These are phyloP conservation scores for Dryadula phaetusa DNA, from an alignment of 2,888 invertebrate species.

Conservation along the genomic window DNA sequence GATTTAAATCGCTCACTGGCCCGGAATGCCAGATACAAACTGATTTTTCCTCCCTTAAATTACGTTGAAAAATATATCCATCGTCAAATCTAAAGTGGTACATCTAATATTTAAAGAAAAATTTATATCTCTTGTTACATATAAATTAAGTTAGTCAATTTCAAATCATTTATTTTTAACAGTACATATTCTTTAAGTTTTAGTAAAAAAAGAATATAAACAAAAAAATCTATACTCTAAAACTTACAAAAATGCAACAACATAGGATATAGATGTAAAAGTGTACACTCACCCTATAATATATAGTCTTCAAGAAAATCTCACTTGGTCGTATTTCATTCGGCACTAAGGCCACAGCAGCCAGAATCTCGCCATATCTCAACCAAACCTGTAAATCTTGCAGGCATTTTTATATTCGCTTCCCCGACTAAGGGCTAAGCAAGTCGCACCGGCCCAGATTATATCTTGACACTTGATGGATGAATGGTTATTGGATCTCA, in stretches of 20 bases:
- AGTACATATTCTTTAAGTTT: background rate
- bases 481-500: constrained; percentile 91
- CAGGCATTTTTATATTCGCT: constrained; percentile 81
- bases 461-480: constrained; percentile 90
- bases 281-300: constrained; percentile 30
- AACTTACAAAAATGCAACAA: background rate
- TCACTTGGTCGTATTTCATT: constrained; percentile 48
- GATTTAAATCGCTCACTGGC: constrained; percentile 83
- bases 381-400: constrained; percentile 81
- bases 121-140: background rate
- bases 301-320: constrained; percentile 39
- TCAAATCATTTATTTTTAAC: too few species aligned
- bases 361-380: constrained; percentile 77
- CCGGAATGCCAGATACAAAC: constrained; percentile 82
- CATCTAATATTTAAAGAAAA: background rate
- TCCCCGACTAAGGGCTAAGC: constrained; percentile 77
- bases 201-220: background rate
- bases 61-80: constrained; percentile 60
- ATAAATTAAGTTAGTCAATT: too few species aligned
- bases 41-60: constrained; percentile 73
- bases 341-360: constrained; percentile 61
- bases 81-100: background rate
- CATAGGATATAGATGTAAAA: constrained; percentile 15
- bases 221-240: background rate
- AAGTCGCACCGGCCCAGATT: constrained; percentile 85